Evolutionary conservation across 2,113 vertebrate genomes (phyloP).

Genomic region (Colius striatus): DNA sequence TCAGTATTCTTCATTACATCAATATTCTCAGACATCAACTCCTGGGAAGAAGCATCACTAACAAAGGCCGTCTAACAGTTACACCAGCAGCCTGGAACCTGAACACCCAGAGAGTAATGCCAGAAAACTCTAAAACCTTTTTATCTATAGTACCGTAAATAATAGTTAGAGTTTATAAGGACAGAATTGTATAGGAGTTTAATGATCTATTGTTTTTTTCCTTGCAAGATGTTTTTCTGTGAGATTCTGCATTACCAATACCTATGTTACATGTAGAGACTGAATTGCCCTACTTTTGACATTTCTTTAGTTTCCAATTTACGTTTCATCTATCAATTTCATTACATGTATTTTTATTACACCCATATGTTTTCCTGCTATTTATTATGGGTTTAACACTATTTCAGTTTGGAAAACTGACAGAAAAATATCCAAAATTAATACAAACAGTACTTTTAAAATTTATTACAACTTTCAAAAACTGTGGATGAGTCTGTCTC

Average conservation of each 20-base stretch:
- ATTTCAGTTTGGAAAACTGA: background rate
- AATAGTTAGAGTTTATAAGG: background rate
- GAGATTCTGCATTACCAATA: background rate
- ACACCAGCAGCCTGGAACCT: background rate
- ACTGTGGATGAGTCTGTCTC: background rate
- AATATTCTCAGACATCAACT: background rate
- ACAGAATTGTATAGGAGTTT: background rate
- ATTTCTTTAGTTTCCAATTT: background rate
- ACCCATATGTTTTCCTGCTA: background rate
- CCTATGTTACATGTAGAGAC: background rate
- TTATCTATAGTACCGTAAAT: background rate
- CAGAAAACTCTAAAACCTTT: background rate
- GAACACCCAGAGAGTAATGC: background rate
- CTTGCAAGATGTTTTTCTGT: background rate
- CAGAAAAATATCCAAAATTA: background rate
- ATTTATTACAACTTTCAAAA: background rate
- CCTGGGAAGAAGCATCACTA: background rate
- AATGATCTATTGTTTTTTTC: background rate
- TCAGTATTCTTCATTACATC: background rate
- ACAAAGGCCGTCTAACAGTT: background rate
- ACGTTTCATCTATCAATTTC: background rate
- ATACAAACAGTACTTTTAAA: background rate
- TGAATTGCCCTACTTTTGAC: background rate
- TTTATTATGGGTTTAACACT: background rate
- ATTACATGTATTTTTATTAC: background rate